Percentiles rank a stretch among this genome's conserved stretches.
These are phyloP conservation scores for Electrophaes corylata DNA, from an alignment of 2,888 invertebrate species.

Conservation along the genomic window DNA sequence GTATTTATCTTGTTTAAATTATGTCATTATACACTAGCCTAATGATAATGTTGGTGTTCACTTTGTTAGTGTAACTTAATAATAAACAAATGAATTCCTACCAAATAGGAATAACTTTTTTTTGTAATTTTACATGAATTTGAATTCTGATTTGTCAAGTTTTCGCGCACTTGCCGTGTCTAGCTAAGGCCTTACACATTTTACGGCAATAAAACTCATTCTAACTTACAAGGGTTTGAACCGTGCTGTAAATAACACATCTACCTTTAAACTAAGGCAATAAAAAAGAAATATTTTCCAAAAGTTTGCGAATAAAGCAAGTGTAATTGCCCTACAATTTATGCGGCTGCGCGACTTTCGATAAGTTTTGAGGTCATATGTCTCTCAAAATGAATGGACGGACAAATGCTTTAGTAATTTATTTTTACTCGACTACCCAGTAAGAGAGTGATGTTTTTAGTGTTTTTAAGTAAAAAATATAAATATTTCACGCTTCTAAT, in stretches of 20 bases:
- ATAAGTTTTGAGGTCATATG: constrained; percentile 7
- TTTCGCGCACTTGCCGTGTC: background rate
- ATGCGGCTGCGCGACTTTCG: constrained; percentile 52
- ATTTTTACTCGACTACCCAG: no score
- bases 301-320: constrained; percentile 64
- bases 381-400: background rate
- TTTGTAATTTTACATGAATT: no score
- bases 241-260: constrained; percentile 56
- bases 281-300: constrained; percentile 71
- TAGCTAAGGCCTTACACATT: constrained; percentile 15
- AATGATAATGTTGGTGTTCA: no score
- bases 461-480: no score
- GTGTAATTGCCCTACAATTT: constrained; percentile 70
- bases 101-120: no score
- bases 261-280: constrained; percentile 71
- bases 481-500: no score
- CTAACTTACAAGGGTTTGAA: constrained; percentile 43
- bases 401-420: background rate
- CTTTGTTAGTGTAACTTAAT: no score
- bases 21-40: no score
- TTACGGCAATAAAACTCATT: constrained; percentile 41
- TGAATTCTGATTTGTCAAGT: background rate
- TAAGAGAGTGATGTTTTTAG: no score
- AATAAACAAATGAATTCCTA: no score
- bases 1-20: no score